phyloP scores from a whole-genome alignment of 2,797 vertebrate genomes.

The Coranthus polyacanthus region DNA sequence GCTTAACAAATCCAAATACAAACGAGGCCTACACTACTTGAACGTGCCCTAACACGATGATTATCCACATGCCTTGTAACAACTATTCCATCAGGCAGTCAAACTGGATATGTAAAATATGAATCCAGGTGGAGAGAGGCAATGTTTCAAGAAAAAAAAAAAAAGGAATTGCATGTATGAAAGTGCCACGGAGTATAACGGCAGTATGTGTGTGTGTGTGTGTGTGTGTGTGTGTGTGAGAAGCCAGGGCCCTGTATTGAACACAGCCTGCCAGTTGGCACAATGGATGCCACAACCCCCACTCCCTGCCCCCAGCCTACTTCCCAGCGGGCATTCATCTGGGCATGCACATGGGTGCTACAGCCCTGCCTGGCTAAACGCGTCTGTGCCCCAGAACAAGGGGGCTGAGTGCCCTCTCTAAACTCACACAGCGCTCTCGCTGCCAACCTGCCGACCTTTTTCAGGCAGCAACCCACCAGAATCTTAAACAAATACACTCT shows the following conservation, averaged over 20 bases:
- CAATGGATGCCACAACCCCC: conserved; percentile 78
- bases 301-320: conserved; percentile 68
- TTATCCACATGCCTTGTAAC: conserved; percentile 58
- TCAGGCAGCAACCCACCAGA: conserved; percentile 73
- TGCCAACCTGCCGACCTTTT: conserved; percentile 76
- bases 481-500: conserved; percentile 43
- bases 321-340: conserved; percentile 84
- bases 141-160: conserved; percentile 28
- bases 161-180: conserved; percentile 37
- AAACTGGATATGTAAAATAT: conserved; percentile 70
- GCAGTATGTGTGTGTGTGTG: conserved; percentile 32
- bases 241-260: conserved; percentile 72
- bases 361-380: conserved; percentile 75
- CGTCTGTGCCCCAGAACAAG: conserved; percentile 78
- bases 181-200: conserved; percentile 26
- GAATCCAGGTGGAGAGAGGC: conserved; percentile 50
- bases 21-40: conserved; percentile 24
- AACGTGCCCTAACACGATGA: conserved; percentile 65
- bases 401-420: conserved; percentile 78
- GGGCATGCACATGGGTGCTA: conserved; percentile 83
- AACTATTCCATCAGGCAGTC: conserved; percentile 69
- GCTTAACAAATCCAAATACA: conserved; percentile 49
- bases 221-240: conserved; percentile 50
- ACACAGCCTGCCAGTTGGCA: conserved; percentile 76
- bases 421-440: conserved; percentile 68